Evolutionary conservation across 2,113 vertebrate species (phyloP), one percentile per base, ranked within the genome.

Genomic region (Shinisaurus crocodilurus): DNA sequence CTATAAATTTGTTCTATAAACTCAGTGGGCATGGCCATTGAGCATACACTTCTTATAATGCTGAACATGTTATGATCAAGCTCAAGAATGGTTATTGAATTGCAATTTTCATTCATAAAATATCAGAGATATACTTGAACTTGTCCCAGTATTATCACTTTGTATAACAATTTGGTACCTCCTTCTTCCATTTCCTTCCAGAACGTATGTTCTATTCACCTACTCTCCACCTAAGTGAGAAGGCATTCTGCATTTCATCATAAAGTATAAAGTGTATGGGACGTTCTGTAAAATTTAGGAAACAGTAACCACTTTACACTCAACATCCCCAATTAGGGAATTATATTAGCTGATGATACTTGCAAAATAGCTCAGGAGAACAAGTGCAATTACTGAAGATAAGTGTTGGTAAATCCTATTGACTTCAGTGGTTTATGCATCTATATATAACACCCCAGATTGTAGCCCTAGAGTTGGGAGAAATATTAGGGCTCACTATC

Each of bases 21-120:
- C 48, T 88, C 90, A 85, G 90, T 95, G 91, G 92, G 90, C 86
- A 90, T 32, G 83, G 83, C 45, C 81, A 72, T 77, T 85, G 37
- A 76, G 81, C 91, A 89, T 79, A 16, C 27, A 60, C 88, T 93
- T 57, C 23, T 48, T 45, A 63, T 7, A 80, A 74, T 23, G 9
- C 23, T 86, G 34, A 74, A 75, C 75, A 25, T 86, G 45, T 70
- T 27, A 27, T 25, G 34, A 9, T 9, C 45, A 86, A 37, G 34
- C 20, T 9, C 69, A 86, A 37, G 34, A 74, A 23, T 37, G 60
- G 54, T 60, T 86, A 86, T 25, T 72, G 45, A 54, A 67, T 43
- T 45, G 2, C 32, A n/a, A n/a, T 86, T n/a, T 86, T n/a, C 2
- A 37, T 74, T 27, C 32, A 86, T 74, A 54, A 10, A 16, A 57